Conservation (phyloP, 2,888 invertebrate species). For the Sturmia bella region DNA sequence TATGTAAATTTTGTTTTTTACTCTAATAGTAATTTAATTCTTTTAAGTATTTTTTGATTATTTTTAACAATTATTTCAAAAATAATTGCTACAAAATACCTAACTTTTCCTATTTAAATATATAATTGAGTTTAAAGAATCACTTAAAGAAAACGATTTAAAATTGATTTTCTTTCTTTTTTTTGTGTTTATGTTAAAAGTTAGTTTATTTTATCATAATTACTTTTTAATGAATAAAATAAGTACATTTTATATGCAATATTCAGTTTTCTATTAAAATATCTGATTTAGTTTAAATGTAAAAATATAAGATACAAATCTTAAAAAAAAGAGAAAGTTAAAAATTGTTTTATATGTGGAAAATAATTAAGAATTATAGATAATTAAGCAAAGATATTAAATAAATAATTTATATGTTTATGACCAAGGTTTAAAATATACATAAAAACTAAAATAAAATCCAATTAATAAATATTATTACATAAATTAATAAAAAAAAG, state of each 20-base stretch:
- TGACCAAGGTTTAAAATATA: slow-evolving; percentile 67
- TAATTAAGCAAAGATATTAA: slow-evolving; percentile 25
- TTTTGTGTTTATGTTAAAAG: slow-evolving; percentile 45
- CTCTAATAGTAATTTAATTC: slow-evolving; percentile 9
- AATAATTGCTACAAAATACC: slow-evolving; percentile 37
- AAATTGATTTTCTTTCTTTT: slow-evolving; percentile 48
- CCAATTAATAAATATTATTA: slow-evolving; percentile 54
- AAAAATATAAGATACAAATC: slow-evolving; percentile 45
- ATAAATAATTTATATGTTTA: slow-evolving; percentile 53
- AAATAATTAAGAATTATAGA: slow-evolving; percentile 41
- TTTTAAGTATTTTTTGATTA: slow-evolving; percentile 17
- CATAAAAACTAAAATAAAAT: slow-evolving; percentile 53
- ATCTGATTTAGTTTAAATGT: slow-evolving; percentile 52
- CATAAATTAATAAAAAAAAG: slow-evolving; percentile 21
- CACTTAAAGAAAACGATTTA: slow-evolving; percentile 40
- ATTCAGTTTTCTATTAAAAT: slow-evolving; percentile 45
- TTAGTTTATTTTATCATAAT: slow-evolving; percentile 38
- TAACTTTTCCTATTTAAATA: slow-evolving; percentile 44
- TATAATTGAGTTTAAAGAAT: slow-evolving; percentile 25
- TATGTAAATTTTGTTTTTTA: slow-evolving; percentile 20
- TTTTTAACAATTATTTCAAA: slow-evolving; percentile 46
- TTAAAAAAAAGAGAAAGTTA: slow-evolving; percentile 10
- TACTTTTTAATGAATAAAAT: slow-evolving; percentile 36
- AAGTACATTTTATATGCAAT: slow-evolving; percentile 38
- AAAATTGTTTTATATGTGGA: slow-evolving; percentile 63